Conservation (phyloP, 2,888 invertebrate genomes). For the Acleris emargana region DNA sequence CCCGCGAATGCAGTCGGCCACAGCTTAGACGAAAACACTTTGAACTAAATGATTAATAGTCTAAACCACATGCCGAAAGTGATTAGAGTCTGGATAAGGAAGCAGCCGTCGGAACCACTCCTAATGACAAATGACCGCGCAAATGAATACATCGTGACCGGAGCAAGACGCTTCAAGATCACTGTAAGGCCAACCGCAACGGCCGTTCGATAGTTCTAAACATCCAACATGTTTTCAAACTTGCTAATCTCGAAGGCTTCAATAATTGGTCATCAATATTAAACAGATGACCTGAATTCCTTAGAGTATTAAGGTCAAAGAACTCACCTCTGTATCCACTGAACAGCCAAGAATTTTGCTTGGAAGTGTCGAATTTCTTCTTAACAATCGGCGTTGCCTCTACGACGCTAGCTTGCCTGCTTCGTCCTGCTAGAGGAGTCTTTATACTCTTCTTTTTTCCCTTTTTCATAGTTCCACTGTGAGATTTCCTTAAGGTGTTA, state of each 20-base stretch:
- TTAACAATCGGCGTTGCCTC: constrained; percentile 68
- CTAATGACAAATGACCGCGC: constrained; percentile 32
- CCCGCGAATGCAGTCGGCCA: background rate
- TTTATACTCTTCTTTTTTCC: constrained; percentile 72
- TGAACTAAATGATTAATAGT: constrained; percentile 25
- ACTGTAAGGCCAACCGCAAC: constrained; percentile 27
- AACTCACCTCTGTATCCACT: constrained; percentile 69
- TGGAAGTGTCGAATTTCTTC: constrained; percentile 64
- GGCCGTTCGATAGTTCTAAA: constrained; percentile 16
- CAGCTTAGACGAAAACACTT: background rate
- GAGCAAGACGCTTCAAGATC: constrained; percentile 31
- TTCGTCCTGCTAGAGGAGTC: constrained; percentile 61
- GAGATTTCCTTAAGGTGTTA: constrained; percentile 73
- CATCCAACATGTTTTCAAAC: constrained; percentile 2
- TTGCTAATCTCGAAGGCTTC: constrained; percentile 4
- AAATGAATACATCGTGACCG: constrained; percentile 33
- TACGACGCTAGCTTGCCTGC: constrained; percentile 73
- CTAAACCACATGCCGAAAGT: constrained; percentile 25
- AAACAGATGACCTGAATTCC: constrained; percentile 19
- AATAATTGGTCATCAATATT: constrained; percentile 21
- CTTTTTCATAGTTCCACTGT: constrained; percentile 76
- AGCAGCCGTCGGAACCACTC: constrained; percentile 14
- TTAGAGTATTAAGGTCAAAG: constrained; percentile 22
- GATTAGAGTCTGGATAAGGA: constrained; percentile 28
- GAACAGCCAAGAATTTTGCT: constrained; percentile 75